Base-by-base conservation (phyloP, 2,888 invertebrate genomes). In the Odontomyia ornata region DNA sequence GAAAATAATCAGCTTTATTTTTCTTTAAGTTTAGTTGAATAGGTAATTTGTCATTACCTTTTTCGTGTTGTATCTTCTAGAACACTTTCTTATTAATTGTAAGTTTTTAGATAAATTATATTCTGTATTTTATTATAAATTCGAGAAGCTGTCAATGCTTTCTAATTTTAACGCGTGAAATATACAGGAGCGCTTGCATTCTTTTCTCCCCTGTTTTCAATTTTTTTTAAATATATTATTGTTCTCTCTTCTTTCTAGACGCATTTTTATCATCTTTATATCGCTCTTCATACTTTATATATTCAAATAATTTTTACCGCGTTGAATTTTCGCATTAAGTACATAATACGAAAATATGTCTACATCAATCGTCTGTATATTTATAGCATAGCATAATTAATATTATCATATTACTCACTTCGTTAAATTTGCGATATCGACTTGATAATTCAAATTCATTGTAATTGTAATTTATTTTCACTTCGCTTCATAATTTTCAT, bases 301-400 rank as follows among this genome's bases (percentile, higher is more conserved):
- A 5, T 36, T 36, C 9, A 5, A 3, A 36, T 9, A 36, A 36
- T 36, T 36, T 36, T 9, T 9, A 5, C 36, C 18, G 52, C 52
- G 7, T n/a, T 47, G 69, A 69, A 46, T 69, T 47, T 46, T 43
- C 69, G 47, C 25, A 47, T 46, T 69, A 47, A 46, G 47, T 69
- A 69, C 47, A 47, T 69, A 69, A 69, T 69, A 47, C 47, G 69
- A 69, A 47, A 69, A 69, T 23, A 60, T 69, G 69, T 69, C 69
- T 47, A 69, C 69, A 69, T 46, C 69, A 69, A 47, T 47, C 47
- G 69, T 47, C 69, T 46, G 23, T 69, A 69, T 47, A 69, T 69
- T 69, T 47, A 69, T 46, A 69, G 69, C 47, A 47, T 69, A 69
- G 69, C 47, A 69, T 46, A 69, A 69, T 69, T 69, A 69, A 69